Percentiles rank a stretch among this genome's conserved stretches.
phyloP scores from a whole-genome alignment of 2,113 vertebrate genomes.

The Platysteira castanea region DNA sequence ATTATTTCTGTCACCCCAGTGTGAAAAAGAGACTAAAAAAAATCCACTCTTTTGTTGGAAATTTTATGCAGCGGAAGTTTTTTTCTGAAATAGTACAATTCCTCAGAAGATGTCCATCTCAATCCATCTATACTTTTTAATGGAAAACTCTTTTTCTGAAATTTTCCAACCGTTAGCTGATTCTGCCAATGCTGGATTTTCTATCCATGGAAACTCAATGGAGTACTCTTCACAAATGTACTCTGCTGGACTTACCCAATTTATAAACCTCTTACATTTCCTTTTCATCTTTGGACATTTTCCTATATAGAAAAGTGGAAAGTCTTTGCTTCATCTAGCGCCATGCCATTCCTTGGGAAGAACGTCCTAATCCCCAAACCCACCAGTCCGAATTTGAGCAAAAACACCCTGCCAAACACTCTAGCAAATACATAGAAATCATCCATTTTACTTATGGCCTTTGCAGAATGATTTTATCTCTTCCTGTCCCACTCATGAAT shows the following conservation, averaged over 20 bases:
- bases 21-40: neutral
- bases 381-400: neutral
- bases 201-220: neutral
- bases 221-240: neutral
- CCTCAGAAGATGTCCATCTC: neutral
- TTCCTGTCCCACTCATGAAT: neutral
- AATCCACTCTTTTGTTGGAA: neutral
- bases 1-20: neutral
- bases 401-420: neutral
- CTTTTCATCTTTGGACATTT: neutral
- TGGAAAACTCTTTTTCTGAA: neutral
- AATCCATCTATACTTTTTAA: neutral
- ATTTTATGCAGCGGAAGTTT: neutral
- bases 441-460: neutral
- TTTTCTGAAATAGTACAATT: neutral
- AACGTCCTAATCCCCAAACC: neutral
- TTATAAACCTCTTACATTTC: neutral
- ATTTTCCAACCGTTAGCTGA: neutral
- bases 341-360: neutral
- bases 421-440: neutral
- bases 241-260: neutral
- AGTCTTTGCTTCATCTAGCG: neutral
- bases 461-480: neutral
- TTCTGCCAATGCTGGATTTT: neutral
- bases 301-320: neutral